Evolutionary conservation across 2,888 invertebrate species (phyloP).

Genomic region (Gymnocheta viridis): DNA sequence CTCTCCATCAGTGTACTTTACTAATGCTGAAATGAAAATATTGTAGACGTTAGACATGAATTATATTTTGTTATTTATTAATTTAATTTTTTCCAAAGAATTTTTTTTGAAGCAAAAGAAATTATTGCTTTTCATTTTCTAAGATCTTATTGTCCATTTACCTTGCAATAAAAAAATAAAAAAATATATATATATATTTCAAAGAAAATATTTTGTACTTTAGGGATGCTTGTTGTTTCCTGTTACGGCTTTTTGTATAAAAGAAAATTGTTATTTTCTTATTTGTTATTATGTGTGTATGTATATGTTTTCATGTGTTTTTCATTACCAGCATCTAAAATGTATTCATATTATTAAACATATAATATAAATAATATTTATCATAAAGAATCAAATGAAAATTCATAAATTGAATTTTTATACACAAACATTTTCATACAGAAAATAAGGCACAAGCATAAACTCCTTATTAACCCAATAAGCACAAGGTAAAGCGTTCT

Average conservation of each 20-base stretch:
- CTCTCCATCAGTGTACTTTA: not conserved
- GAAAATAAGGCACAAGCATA: no score
- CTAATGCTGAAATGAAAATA: not conserved
- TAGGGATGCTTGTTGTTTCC: not conserved
- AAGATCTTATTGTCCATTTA: not conserved
- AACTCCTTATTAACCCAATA: not conserved
- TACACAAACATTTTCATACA: no score
- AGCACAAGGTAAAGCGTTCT: no score
- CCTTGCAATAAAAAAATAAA: not conserved
- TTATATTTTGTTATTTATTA: not conserved
- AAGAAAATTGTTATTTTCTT: not conserved
- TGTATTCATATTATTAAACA: not conserved
- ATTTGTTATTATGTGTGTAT: not conserved
- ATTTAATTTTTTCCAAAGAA: not conserved
- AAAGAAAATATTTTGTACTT: not conserved
- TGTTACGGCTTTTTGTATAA: not conserved
- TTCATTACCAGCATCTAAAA: not conserved
- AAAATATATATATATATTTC: not conserved
- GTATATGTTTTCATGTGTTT: no score
- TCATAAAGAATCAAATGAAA: constrained; percentile 39
- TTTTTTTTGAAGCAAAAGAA: no score
- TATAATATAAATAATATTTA: constrained; percentile 25
- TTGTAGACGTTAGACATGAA: not conserved
- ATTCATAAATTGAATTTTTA: constrained; percentile 48
- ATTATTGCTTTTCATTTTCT: not conserved